A percentile compares a stretch with the other conserved stretches of the same genome.
Evolutionary conservation across 2,797 vertebrate genomes (phyloP).

Genomic region (Chanos chanos): DNA sequence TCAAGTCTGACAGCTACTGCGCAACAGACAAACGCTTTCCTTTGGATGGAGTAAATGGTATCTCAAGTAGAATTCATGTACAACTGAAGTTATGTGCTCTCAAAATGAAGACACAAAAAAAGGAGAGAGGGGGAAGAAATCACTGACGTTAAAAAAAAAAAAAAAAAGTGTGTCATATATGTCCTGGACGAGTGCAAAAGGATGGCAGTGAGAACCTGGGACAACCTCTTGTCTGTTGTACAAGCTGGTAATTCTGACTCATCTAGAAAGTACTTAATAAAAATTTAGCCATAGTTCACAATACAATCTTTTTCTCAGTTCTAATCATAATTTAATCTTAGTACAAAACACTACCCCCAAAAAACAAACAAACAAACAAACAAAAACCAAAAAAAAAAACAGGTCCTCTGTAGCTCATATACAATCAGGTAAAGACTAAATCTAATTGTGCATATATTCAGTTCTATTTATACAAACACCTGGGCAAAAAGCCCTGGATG

Average conservation of each 20-base stretch:
- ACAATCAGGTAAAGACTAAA: constrained; percentile 89
- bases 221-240: constrained; percentile 87
- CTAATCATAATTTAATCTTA: constrained; percentile 81
- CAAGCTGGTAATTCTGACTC: constrained; percentile 86
- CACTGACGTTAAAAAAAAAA: constrained; percentile 48
- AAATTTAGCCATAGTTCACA: constrained; percentile 94
- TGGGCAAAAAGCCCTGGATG: constrained; percentile 83
- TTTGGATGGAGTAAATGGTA: constrained; percentile 35
- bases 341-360: constrained; percentile 98
- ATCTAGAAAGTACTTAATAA: constrained; percentile 84
- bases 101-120: constrained; percentile 48
- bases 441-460: constrained; percentile 8
- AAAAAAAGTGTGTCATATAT: constrained; percentile 43
- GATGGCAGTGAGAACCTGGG: constrained; percentile 84
- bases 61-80: constrained; percentile 58
- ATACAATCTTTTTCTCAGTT: constrained; percentile 93
- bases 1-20: too few species aligned
- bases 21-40: too few species aligned
- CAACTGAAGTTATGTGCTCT: constrained; percentile 52
- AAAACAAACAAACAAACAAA: constrained; percentile 64
- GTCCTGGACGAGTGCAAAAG: constrained; percentile 84
- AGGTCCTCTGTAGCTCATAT: constrained; percentile 95
- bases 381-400: constrained; percentile 48
- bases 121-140: constrained; percentile 42
- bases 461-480: constrained; percentile 78